phyloP scores from a whole-genome alignment of 2,113 vertebrate species.

The Salminus brasiliensis region DNA sequence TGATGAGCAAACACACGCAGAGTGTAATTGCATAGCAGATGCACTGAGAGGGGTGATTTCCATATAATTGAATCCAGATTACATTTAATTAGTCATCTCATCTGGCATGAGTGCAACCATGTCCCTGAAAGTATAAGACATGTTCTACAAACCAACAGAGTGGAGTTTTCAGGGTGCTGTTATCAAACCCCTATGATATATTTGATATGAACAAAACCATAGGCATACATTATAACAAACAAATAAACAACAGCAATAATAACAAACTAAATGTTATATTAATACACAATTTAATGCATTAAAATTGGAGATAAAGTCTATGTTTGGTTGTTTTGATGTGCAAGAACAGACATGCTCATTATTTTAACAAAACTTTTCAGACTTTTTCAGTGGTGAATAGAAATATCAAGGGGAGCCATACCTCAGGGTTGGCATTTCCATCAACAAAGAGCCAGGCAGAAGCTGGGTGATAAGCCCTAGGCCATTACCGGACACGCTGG shows the following conservation, averaged over 20 bases:
- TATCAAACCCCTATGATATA: background rate
- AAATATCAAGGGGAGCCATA: background rate
- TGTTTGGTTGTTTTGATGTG: background rate
- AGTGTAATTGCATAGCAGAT: conserved; percentile 55
- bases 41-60: conserved; percentile 62
- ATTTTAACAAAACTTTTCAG: conserved; percentile 18
- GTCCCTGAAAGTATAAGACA: conserved; percentile 40
- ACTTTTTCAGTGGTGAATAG: background rate
- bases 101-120: conserved; percentile 51
- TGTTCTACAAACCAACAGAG: background rate
- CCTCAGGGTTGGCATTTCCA: conserved; percentile 1
- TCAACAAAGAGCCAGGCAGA: conserved; percentile 1
- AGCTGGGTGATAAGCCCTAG: conserved; percentile 25
- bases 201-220: background rate
- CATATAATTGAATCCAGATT: conserved; percentile 70
- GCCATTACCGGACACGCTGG: conserved; percentile 57
- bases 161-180: background rate
- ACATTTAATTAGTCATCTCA: conserved; percentile 67
- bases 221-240: background rate
- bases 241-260: background rate
- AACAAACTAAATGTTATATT: background rate
- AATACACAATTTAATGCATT: background rate
- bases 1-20: conserved; percentile 55
- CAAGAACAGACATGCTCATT: background rate
- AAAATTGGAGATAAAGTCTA: background rate